A percentile compares a stretch with the other conserved stretches of the same genome.
These are phyloP conservation scores for Nudaria mundana DNA, from an alignment of 2,888 invertebrate genomes.

Conservation along the genomic window DNA sequence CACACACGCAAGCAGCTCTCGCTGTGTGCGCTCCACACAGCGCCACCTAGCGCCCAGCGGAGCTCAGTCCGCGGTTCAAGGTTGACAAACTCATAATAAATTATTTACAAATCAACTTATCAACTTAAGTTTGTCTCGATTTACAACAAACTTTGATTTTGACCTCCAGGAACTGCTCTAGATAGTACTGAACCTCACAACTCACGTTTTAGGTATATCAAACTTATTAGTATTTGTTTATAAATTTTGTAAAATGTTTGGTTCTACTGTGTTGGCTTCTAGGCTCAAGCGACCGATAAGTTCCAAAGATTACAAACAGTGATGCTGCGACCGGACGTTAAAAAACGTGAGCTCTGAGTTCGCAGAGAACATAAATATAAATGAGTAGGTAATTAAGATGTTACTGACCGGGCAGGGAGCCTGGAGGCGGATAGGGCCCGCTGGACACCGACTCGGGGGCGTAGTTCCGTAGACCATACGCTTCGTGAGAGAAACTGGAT, in stretches of 20 bases:
- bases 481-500: conserved; percentile 86
- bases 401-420: conserved; percentile 82
- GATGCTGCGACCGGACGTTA: conserved; percentile 46
- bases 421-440: conserved; percentile 90
- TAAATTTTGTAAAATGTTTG: conserved; percentile 67
- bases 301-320: conserved; percentile 70
- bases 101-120: conserved; percentile 64
- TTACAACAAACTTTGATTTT: conserved; percentile 20
- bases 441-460: conserved; percentile 87
- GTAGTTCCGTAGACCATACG: conserved; percentile 89
- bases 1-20: conserved; percentile 42
- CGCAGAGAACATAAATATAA: conserved; percentile 34
- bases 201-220: conserved; percentile 29
- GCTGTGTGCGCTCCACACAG: conserved; percentile 48
- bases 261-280: conserved; percentile 54
- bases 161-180: conserved; percentile 16
- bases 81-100: conserved; percentile 72
- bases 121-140: conserved; percentile 34
- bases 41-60: conserved; percentile 69
- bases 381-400: conserved; percentile 26
- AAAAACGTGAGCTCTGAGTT: conserved; percentile 58
- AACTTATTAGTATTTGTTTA: conserved; percentile 57
- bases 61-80: conserved; percentile 56
- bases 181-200: conserved; percentile 19
- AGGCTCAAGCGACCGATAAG: conserved; percentile 58